phyloP scores from a whole-genome alignment of 2,113 vertebrate genomes.

The Phyllostomus hastatus region DNA sequence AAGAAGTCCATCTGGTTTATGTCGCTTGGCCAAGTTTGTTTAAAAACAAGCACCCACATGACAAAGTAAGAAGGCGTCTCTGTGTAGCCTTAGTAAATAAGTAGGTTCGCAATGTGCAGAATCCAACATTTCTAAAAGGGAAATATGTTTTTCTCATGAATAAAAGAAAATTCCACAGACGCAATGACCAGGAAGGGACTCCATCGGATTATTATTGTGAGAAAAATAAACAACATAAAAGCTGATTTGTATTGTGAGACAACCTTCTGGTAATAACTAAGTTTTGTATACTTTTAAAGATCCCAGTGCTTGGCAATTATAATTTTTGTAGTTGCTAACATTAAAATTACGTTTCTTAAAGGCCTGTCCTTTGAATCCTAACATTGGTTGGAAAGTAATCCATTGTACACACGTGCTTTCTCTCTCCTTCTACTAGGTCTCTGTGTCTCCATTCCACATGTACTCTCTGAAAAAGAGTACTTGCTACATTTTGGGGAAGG shows the following conservation, averaged over 20 bases:
- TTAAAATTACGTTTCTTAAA: conserved; percentile 4
- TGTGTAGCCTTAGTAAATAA: conserved; percentile 61
- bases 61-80: conserved; percentile 54
- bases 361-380: background rate
- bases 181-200: background rate
- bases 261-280: background rate
- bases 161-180: background rate
- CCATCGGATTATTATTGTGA: background rate
- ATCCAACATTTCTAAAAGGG: background rate
- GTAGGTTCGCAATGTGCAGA: conserved; percentile 43
- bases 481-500: background rate
- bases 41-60: conserved; percentile 70
- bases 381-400: background rate
- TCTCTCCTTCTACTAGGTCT: background rate
- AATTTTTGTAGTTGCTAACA: background rate
- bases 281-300: background rate
- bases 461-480: background rate
- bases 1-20: conserved; percentile 69
- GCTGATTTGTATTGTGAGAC: background rate
- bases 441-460: background rate
- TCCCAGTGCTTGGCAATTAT: background rate
- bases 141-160: conserved; percentile 12
- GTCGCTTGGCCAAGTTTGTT: conserved; percentile 63
- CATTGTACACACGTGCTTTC: background rate
- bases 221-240: background rate